Evolutionary conservation across 1,140 invertebrate genomes (phyloP), one percentile per base, ranked within the genome.

Genomic region (Anagrus nilaparvatae): DNA sequence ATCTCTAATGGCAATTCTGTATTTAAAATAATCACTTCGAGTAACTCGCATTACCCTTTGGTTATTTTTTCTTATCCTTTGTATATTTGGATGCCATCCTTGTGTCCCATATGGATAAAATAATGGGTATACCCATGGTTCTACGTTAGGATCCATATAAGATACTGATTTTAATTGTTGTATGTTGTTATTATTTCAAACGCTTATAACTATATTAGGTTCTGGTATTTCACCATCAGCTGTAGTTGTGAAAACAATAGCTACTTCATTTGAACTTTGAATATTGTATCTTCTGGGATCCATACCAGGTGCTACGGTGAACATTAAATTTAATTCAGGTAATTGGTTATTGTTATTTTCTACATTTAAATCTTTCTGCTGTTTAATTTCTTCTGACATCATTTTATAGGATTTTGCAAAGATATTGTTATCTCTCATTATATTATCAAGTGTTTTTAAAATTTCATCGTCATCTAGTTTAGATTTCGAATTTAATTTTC

Each of bases 1-100:
- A 39, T 29, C 28, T 34, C 19, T 43, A 47, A 30, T 14, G 25
- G 20, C 43, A 43, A 31, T 28, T 43, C 40, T 43, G 46, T 30
- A 47, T 20, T 12, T 24, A 17, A 2, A 35, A 43, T 14, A 47
- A 27, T 29, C 40, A 21, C 19, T 17, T 30, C 40, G 29, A 14
- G 45, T 38, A 9, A 41, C 20, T 37, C 39, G 16, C 19, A 17
- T 14, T 14, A 34, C 34, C 17, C 10, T 20, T 17, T 47, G 21
- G 41, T 32, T 43, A 35, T 14, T 20, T 24, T 13, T 34, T 35
- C 20, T 24, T 20, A n/a, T 32, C 16, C 4, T 16, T 33, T 8
- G 20, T 14, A 43, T 30, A 35, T 21, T 23, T 25, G 42, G 42
- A 25, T 23, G 29, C 34, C 42, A 37, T 14, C 42, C 33, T 23